These are phyloP conservation scores for Ammodytes dubius DNA, from an alignment of 2,113 vertebrate species.

Conservation along the genomic window DNA sequence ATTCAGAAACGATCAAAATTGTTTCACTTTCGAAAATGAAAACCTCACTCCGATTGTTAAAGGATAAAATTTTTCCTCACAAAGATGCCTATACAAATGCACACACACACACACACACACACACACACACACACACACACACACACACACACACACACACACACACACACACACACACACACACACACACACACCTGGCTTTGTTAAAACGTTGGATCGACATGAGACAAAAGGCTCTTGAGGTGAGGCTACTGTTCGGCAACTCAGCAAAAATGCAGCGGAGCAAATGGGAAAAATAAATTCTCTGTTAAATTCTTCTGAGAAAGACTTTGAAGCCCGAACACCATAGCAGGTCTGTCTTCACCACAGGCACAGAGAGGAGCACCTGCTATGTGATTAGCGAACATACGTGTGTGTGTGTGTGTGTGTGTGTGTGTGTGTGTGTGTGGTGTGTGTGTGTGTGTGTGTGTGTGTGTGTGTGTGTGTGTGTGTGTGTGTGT, in stretches of 20 bases:
- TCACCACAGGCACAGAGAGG: constrained; percentile 54
- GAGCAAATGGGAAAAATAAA: constrained; percentile 23
- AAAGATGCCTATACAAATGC: too few species aligned
- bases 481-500: too few species aligned
- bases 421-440: constrained; percentile 15
- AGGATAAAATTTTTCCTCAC: too few species aligned
- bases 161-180: too few species aligned
- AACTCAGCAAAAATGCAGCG: constrained; percentile 50
- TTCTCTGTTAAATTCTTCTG: constrained; percentile 1
- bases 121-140: too few species aligned
- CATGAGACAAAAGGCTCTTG: constrained; percentile 41
- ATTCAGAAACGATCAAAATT: too few species aligned
- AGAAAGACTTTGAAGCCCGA: constrained; percentile 57
- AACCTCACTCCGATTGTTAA: too few species aligned
- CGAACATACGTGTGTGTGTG: constrained; percentile 61
- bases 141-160: too few species aligned
- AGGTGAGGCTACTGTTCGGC: constrained; percentile 54
- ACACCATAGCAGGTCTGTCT: constrained; percentile 40
- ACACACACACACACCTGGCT: constrained; percentile 14
- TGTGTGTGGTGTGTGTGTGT: constrained; percentile 42
- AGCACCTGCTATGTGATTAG: constrained; percentile 69
- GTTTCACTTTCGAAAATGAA: too few species aligned
- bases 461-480: background rate
- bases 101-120: too few species aligned
- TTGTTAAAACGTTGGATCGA: constrained; percentile 16